Percentiles rank a stretch among this genome's conserved stretches.
Evolutionary conservation across 2,113 vertebrate species (phyloP).

Genomic region (Calyptommatus sinebrachiatus): DNA sequence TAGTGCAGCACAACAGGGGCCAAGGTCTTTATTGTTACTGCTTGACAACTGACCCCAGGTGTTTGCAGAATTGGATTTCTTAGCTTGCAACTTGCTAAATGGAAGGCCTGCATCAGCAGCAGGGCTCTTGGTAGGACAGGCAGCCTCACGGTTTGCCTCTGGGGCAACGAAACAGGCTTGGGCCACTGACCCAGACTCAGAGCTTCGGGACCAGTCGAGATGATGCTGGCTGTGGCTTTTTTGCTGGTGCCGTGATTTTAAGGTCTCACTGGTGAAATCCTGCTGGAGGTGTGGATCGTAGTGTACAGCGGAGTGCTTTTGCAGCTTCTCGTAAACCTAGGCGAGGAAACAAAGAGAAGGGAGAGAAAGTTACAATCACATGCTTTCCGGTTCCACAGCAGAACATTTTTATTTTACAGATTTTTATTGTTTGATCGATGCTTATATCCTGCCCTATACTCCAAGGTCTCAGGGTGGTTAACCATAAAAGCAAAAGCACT

Average conservation of each 20-base stretch:
- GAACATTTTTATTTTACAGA: too few relatives aligned
- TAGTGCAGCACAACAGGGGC: conserved; percentile 58
- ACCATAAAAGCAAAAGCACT: too few relatives aligned
- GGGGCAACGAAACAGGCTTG: conserved; percentile 78
- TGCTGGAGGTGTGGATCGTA: conserved; percentile 81
- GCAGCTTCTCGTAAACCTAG: conserved; percentile 90
- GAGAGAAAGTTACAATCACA: neutral
- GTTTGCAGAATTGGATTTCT: conserved; percentile 72
- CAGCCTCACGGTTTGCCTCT: conserved; percentile 80
- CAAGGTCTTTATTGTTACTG: conserved; percentile 65
- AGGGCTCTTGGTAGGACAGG: conserved; percentile 75
- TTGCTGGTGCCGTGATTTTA: conserved; percentile 94
- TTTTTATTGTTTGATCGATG: too few relatives aligned
- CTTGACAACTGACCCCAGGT: conserved; percentile 72
- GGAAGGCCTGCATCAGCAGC: conserved; percentile 74
- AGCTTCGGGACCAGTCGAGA: conserved; percentile 83
- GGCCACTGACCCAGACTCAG: conserved; percentile 73
- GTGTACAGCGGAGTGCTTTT: conserved; percentile 83
- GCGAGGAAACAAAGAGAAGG: conserved; percentile 39
- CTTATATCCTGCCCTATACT: too few relatives aligned
- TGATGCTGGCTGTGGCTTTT: conserved; percentile 85
- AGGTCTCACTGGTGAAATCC: conserved; percentile 88
- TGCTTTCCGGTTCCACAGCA: neutral
- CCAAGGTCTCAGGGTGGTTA: too few relatives aligned
- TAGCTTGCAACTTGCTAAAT: conserved; percentile 81